phyloP scores from a whole-genome alignment of 2,888 invertebrate genomes.

The Cryptophagus acutangulus region DNA sequence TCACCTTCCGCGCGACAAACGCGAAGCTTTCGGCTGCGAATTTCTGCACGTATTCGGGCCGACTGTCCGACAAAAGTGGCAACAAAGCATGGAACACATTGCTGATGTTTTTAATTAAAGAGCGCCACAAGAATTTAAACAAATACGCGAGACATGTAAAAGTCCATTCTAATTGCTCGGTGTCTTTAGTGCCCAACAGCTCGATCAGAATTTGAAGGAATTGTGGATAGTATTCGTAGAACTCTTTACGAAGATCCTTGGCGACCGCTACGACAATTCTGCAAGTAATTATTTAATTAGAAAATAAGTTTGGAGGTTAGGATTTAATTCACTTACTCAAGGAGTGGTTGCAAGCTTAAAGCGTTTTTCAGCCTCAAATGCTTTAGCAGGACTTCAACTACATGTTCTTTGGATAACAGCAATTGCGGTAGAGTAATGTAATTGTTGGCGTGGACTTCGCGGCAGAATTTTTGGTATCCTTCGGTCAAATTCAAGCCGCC shows the following conservation, averaged over 20 bases:
- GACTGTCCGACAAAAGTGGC: slow-evolving; percentile 71
- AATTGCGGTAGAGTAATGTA: slow-evolving; percentile 82
- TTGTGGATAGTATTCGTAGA: slow-evolving; percentile 77
- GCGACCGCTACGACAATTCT: slow-evolving; percentile 81
- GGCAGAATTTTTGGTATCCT: slow-evolving; percentile 71
- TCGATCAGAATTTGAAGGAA: slow-evolving; percentile 70
- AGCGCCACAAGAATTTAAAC: slow-evolving; percentile 84
- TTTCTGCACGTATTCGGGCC: slow-evolving; percentile 78
- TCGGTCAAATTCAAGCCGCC: slow-evolving; percentile 80
- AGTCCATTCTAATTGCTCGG: slow-evolving; percentile 80
- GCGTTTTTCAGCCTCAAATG: slow-evolving; percentile 69
- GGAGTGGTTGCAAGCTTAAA: slow-evolving; percentile 71
- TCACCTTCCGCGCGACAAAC: slow-evolving; percentile 85
- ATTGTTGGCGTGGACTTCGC: slow-evolving; percentile 59
- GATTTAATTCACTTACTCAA: slow-evolving; percentile 66
- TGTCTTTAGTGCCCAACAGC: slow-evolving; percentile 68
- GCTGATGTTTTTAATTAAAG: slow-evolving; percentile 73
- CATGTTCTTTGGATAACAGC: slow-evolving; percentile 71
- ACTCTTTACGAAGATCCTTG: slow-evolving; percentile 82
- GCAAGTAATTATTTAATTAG: slow-evolving; percentile 32
- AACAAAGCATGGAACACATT: slow-evolving; percentile 66
- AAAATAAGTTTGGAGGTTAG: neutral
- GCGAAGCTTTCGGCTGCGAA: slow-evolving; percentile 97
- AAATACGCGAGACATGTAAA: slow-evolving; percentile 83
- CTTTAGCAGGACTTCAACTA: slow-evolving; percentile 66